Evolutionary conservation across 2,888 invertebrate species (phyloP).

Genomic region (Acholoe squamosa): DNA sequence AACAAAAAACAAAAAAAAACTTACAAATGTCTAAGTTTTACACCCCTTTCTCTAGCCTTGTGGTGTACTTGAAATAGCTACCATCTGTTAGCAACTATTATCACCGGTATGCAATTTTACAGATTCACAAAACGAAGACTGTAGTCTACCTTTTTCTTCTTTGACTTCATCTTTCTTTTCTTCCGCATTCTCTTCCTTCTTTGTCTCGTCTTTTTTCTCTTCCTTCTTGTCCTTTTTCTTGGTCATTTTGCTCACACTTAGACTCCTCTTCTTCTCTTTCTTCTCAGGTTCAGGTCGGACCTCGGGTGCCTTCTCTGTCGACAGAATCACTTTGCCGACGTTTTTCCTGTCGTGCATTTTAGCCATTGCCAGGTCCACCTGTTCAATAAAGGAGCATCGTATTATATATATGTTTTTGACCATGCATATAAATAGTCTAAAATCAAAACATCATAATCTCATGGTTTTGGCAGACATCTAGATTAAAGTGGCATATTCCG

Average conservation of each 20-base stretch:
- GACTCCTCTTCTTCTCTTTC: slow-evolving; percentile 58
- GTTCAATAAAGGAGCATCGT: not conserved
- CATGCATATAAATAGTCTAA: no score
- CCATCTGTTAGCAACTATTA: no score
- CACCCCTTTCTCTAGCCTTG: no score
- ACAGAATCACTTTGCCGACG: slow-evolving; percentile 69
- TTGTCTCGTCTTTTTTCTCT: slow-evolving; percentile 38
- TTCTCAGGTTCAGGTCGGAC: slow-evolving; percentile 59
- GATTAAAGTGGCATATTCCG: no score
- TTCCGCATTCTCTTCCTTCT: not conserved
- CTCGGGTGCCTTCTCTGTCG: slow-evolving; percentile 65
- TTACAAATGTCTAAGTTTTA: no score
- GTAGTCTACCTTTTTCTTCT: not conserved
- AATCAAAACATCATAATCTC: no score
- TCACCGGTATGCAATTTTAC: no score
- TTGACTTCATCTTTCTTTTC: slow-evolving; percentile 22
- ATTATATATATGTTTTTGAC: no score
- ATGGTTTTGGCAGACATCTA: no score
- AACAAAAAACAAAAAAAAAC: no score
- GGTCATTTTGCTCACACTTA: slow-evolving; percentile 50
- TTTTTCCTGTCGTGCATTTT: slow-evolving; percentile 69
- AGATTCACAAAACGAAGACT: no score
- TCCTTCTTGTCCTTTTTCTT: slow-evolving; percentile 50
- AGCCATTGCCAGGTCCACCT: slow-evolving; percentile 69
- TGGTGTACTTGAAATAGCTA: no score